Evolutionary conservation across 2,797 vertebrate species (phyloP).

Genomic region (Rhynchotus rufescens): DNA sequence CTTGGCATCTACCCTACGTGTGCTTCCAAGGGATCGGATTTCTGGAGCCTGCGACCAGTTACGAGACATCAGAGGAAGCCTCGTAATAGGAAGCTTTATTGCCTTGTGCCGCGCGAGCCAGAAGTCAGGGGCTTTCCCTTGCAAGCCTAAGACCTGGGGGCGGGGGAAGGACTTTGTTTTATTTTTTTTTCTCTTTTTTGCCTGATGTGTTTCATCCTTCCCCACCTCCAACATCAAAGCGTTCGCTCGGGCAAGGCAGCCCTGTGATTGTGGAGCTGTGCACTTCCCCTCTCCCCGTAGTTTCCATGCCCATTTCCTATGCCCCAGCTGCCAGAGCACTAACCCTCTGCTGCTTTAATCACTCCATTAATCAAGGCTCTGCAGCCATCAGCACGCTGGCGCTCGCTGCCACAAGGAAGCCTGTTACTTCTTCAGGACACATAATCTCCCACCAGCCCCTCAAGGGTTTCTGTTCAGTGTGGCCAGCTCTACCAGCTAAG

Average conservation of each 20-base stretch:
- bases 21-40: constrained; percentile 60
- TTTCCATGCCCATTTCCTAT: constrained; percentile 73
- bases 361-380: constrained; percentile 73
- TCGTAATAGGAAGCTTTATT: constrained; percentile 70
- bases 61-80: constrained; percentile 66
- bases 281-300: constrained; percentile 65
- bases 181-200: constrained; percentile 47
- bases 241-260: constrained; percentile 56
- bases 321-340: constrained; percentile 69
- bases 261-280: constrained; percentile 61
- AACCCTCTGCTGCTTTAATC: constrained; percentile 67
- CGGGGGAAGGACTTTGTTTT: neutral
- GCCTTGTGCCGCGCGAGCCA: constrained; percentile 64
- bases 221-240: constrained; percentile 76
- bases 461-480: constrained; percentile 45
- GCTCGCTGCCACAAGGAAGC: constrained; percentile 67
- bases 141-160: constrained; percentile 18
- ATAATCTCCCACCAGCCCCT: constrained; percentile 60
- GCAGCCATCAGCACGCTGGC: constrained; percentile 55
- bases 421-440: constrained; percentile 76
- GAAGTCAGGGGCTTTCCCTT: constrained; percentile 63
- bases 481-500: constrained; percentile 46
- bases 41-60: constrained; percentile 73
- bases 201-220: constrained; percentile 76
- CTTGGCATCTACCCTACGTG: constrained; percentile 49